These are phyloP conservation scores for Chaenocephalus aceratus DNA, from an alignment of 2,113 vertebrate species.

Conservation along the genomic window DNA sequence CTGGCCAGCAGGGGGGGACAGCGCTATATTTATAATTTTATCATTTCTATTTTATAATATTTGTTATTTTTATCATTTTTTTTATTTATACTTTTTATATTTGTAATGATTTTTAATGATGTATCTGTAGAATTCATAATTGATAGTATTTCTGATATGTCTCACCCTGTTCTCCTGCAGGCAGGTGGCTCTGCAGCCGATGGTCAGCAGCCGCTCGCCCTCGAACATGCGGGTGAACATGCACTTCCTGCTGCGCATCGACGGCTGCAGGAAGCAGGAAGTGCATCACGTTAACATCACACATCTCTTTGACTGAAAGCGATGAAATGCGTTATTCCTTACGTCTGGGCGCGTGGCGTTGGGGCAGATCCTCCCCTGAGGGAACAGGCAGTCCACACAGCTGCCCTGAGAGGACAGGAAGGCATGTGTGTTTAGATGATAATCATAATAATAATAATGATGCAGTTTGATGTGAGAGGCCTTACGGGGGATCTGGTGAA, in stretches of 20 bases:
- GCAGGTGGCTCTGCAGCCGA: constrained; percentile 87
- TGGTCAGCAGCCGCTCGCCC: constrained; percentile 57
- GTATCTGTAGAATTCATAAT: too few relatives aligned
- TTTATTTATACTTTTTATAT: not conserved
- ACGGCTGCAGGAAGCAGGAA: constrained; percentile 65
- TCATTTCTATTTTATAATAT: not conserved
- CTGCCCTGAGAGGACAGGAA: constrained; percentile 54
- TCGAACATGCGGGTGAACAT: constrained; percentile 70
- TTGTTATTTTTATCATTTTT: not conserved
- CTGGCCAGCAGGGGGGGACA: constrained; percentile 73
- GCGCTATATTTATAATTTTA: too few relatives aligned
- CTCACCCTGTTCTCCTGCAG: constrained; percentile 49
- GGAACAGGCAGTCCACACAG: constrained; percentile 73
- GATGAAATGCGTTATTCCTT: constrained; percentile 1
- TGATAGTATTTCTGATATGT: too few relatives aligned
- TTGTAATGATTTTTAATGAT: too few relatives aligned
- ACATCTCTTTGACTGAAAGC: too few relatives aligned
- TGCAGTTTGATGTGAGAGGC: not conserved
- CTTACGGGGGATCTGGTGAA: constrained; percentile 38
- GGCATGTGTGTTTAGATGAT: too few relatives aligned
- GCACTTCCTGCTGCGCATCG: constrained; percentile 70
- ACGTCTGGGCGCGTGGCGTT: constrained; percentile 74
- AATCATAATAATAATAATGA: too few relatives aligned
- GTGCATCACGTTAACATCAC: too few relatives aligned
- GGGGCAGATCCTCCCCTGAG: constrained; percentile 78